Base-by-base conservation (phyloP, 2,113 vertebrate genomes). In the Astatotilapia flaviijosephi region DNA sequence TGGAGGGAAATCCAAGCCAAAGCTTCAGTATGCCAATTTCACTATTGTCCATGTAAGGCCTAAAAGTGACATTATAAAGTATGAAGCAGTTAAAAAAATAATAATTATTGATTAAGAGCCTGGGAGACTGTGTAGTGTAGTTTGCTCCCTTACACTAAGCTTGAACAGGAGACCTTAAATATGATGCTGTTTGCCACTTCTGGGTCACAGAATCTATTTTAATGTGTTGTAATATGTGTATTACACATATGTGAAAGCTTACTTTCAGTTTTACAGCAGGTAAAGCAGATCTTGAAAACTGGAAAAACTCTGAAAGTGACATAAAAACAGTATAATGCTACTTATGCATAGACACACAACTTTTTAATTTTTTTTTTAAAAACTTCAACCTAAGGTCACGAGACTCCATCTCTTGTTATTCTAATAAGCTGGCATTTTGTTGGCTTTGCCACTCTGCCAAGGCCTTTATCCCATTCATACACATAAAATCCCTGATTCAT, bases 401-500 rank as follows among this genome's bases (percentile, higher is more conserved):
- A 89, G 86, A 91, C 86, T 86, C 54, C 10, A 28, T 14, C 55
- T 88, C 90, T 93, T 93, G 92, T 94, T 88, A 87, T 92, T 92
- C 42, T 90, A 89, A 93, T 92, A 80, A 84, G 68, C 68, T 12
- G 80, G 62, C 87, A 84, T 90, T 91, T 68, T 83, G 21, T 62
- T 45, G 88, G 60, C 65, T 85, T 65, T 84, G 85, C 83, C 70
- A 56, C 33, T 28, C 56, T 92, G 91, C 92, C 94, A 92, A 84
- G 86, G 56, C 84, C 49, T 92, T 89, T 92, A 93, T 92, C n/a
- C 91, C 86, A 70, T 84, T 91, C 82, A 93, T 68, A 85, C 82
- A 93, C 58, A 81, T 80, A 88, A 94, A 94, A 94, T 68, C 90
- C 92, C 93, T 94, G 94, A 95, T 85, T 95, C 95, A 93, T 91